Base-by-base conservation (phyloP, 2,888 invertebrate genomes). In the Sisyra terminalis region DNA sequence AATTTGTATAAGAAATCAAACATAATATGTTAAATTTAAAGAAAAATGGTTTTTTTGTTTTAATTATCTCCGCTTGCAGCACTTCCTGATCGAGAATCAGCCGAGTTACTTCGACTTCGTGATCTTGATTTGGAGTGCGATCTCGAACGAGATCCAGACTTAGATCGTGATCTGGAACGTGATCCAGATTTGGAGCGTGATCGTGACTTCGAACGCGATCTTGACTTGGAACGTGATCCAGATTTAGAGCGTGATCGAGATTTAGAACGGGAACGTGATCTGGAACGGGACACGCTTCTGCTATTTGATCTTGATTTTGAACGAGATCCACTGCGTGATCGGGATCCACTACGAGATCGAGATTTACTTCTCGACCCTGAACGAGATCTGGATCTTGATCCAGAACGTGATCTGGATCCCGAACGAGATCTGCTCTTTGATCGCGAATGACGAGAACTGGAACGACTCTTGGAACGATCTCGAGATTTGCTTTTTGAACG, bases 51-150 rank as follows among this genome's bases (percentile, higher is more conserved):
- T 14, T 34, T n/a, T 34, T 7, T 34, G 34, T n/a, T 10, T 34
- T 2, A 34, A 9, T 16, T 36, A 6, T 16, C 35, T 2, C 24
- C 35, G 10, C 35, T 35, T 8, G 34, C 42, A 42, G 10, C 40
- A 13, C 30, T 40, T 2, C 13, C 29, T 3, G 29, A 14, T 29
- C 30, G 14, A 8, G 29, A 29, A 13, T 18, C 40, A 1, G 24
- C 57, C 41, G 73, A 73, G 50, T 73, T 73, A 7, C 71, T 73
- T 1, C 60, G 59, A 42, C 56, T 57, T 6, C 53, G 51, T 31
- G 53, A 49, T 31, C 45, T 41, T 18, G 52, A 57, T 40, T 63
- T 29, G 13, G 53, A 51, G 16, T 54, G 50, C 8, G 54, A 52
- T 34, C 48, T 47, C 15, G 37, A 37, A 37, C 37, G 15, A 2